Evolutionary conservation across 2,113 vertebrate genomes (phyloP), one percentile per base, ranked within the genome.

Genomic region (Poicephalus meyeri): DNA sequence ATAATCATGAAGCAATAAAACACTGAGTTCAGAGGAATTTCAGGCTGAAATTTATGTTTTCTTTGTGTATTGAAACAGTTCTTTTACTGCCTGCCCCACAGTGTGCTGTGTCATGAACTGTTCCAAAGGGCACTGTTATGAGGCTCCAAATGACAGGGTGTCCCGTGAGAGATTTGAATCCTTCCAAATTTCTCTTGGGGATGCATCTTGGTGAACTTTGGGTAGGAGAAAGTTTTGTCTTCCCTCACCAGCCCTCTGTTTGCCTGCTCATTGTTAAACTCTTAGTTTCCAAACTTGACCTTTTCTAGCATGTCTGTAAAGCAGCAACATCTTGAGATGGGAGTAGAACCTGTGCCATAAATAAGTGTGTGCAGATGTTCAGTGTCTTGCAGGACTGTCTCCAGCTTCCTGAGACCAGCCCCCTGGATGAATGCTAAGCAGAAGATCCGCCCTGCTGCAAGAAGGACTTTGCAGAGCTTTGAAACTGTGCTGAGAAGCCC

Each of bases 1-100:
- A 86, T 81, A 70, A 91, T 93, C 92, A 90, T 6, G 0, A 39
- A 89, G 72, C 91, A 97, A 97, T 97, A 97, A 97, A 97, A 95
- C 70, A 94, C 81, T 35, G 69, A 79, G 37, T 91, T 96, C 50
- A n/a, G 65, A 88, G 76, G 72, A 35, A 63, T 11, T 50, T 77
- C 17, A 41, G 25, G 14, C 47, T 88, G 47, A n/a, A 58, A 60
- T 52, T 55, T 72, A 16, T 74, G 37, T 73, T 46, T 56, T 25
- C n/a, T 85, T 37, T 56, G 7, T 74, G 10, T 91, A 33, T 72
- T 52, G 24, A 68, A 80, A 47, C n/a, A 47, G 29, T 68, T 37
- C 10, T 71, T 37, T 63, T 58, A 39, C 77, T 79, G 28, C 14
- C 37, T 83, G 73, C 46, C 37, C 73, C 65, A 13, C 55, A 52